A percentile compares a stretch with the other conserved stretches of the same genome.
phyloP scores from a whole-genome alignment of 2,888 invertebrate genomes.

The Protodeltote pygarga region DNA sequence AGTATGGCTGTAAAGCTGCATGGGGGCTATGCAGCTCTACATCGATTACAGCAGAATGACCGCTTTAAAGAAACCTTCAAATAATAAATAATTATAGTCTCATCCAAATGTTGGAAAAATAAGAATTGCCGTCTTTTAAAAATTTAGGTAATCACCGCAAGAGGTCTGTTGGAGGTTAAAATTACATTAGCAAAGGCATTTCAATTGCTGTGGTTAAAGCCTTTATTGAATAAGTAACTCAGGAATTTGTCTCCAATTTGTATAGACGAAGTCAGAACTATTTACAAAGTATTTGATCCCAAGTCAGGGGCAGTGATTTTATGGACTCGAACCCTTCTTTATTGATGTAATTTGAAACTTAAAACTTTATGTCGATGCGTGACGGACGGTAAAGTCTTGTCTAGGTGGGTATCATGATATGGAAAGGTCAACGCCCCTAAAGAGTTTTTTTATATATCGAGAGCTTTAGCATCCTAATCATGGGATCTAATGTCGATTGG shows the following conservation, averaged over 20 bases:
- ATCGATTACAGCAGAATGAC: no score
- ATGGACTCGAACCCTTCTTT: background rate
- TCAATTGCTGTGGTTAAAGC: conserved; percentile 2
- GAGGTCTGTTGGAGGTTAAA: conserved; percentile 9
- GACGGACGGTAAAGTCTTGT: no score
- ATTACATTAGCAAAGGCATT: conserved; percentile 36
- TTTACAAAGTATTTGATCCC: conserved; percentile 12
- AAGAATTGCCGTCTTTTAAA: conserved; percentile 11
- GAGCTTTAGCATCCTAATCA: no score
- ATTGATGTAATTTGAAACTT: conserved; percentile 2
- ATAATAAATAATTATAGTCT: background rate
- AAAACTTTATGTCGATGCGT: background rate
- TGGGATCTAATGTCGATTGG: no score
- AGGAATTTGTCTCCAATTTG: conserved; percentile 9
- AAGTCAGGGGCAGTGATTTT: background rate
- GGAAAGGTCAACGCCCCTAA: background rate
- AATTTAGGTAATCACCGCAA: conserved; percentile 20
- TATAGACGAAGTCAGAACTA: conserved; percentile 10
- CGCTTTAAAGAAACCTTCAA: no score
- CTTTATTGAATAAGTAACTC: conserved; percentile 14
- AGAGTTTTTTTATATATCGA: no score
- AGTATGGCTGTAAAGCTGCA: no score
- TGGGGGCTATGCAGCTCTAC: no score
- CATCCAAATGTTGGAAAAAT: background rate
- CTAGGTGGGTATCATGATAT: no score